These are phyloP conservation scores for Spodoptera frugiperda DNA, from an alignment of 1,140 invertebrate species.

Conservation along the genomic window DNA sequence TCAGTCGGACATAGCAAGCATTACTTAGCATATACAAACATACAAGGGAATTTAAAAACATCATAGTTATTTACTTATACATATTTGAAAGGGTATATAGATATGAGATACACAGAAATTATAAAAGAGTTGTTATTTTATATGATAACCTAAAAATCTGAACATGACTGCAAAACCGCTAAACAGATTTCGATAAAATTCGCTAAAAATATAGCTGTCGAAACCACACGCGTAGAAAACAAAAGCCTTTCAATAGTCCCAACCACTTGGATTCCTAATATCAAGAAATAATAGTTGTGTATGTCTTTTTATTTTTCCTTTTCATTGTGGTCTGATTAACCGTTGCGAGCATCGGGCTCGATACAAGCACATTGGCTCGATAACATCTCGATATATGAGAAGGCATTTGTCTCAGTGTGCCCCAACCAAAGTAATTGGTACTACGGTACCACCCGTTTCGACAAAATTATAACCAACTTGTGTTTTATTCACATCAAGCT, in stretches of 20 bases:
- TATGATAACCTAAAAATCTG: too few relatives aligned
- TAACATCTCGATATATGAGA: constrained; percentile 58
- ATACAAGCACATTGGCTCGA: constrained; percentile 38
- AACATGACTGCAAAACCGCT: too few relatives aligned
- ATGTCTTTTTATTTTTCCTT: constrained; percentile 40
- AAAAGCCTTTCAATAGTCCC: neutral
- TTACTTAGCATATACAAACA: neutral
- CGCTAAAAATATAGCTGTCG: too few relatives aligned
- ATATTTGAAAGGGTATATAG: too few relatives aligned
- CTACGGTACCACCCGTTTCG: constrained; percentile 34
- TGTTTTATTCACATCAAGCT: constrained; percentile 27
- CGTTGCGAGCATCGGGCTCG: constrained; percentile 44
- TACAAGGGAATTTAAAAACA: too few relatives aligned
- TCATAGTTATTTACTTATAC: too few relatives aligned
- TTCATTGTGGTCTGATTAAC: constrained; percentile 49
- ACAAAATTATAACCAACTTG: constrained; percentile 22
- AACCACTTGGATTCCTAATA: neutral
- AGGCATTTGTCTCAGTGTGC: constrained; percentile 54
- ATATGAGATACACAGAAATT: too few relatives aligned
- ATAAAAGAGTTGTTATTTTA: too few relatives aligned
- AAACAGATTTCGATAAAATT: too few relatives aligned
- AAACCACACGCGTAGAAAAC: neutral
- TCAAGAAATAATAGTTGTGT: constrained; percentile 13
- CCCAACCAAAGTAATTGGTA: constrained; percentile 44
- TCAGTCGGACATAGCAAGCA: constrained; percentile 10